These are phyloP conservation scores for Eupithecia inturbata DNA, from an alignment of 2,888 invertebrate species.

Conservation along the genomic window DNA sequence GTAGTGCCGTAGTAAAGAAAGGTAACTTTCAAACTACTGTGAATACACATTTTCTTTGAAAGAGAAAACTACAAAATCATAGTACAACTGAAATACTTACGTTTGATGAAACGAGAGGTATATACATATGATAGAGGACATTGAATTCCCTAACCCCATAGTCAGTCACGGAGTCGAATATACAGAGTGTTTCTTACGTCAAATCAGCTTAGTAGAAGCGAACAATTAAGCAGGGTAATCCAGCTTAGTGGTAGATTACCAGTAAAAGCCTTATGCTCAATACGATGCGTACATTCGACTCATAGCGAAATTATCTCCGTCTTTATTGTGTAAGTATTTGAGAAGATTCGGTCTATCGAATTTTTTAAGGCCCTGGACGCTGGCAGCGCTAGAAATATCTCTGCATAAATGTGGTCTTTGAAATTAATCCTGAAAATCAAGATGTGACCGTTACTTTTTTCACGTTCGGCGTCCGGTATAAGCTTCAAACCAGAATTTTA, in stretches of 20 bases:
- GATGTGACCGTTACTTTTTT: neutral
- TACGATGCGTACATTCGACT: constrained; percentile 51
- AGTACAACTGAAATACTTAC: neutral
- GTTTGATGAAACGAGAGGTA: too few species aligned
- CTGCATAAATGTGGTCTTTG: neutral
- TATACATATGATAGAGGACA: neutral
- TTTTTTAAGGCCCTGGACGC: neutral
- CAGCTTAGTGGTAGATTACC: constrained; percentile 77
- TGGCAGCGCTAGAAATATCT: neutral
- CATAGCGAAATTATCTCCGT: constrained; percentile 6
- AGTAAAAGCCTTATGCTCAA: constrained; percentile 71
- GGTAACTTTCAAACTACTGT: neutral
- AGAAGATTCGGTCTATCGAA: neutral
- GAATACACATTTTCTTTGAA: neutral
- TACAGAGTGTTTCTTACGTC: constrained; percentile 45
- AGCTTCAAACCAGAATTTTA: neutral
- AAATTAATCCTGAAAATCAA: neutral
- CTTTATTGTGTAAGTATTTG: neutral
- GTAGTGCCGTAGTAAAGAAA: neutral
- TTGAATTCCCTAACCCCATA: constrained; percentile 8
- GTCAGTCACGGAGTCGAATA: constrained; percentile 51
- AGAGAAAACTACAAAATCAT: neutral
- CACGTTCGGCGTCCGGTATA: neutral
- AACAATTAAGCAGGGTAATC: constrained; percentile 75
- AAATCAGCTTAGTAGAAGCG: constrained; percentile 68